phyloP scores from a whole-genome alignment of 2,113 vertebrate species.

The Potamarius usumacintae region DNA sequence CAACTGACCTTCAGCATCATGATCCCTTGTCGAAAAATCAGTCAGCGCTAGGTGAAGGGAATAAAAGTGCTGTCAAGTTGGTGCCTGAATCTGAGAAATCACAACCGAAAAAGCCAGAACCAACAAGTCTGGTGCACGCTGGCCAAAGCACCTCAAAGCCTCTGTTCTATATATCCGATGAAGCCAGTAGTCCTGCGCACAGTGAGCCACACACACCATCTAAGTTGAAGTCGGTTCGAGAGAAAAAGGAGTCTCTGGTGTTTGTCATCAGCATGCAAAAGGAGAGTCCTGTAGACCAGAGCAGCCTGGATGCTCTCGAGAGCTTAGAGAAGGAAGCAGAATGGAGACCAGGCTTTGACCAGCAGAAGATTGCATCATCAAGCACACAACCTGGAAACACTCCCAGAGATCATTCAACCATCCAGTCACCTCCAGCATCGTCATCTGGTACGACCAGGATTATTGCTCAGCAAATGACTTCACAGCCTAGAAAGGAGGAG shows the following conservation, averaged over 20 bases:
- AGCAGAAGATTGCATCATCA: constrained; percentile 57
- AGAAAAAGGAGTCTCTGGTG: constrained; percentile 67
- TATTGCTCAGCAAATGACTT: background rate
- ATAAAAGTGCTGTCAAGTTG: background rate
- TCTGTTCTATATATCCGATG: constrained; percentile 82
- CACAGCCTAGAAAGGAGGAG: constrained; percentile 18
- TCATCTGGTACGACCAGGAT: background rate
- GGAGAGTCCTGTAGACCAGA: constrained; percentile 55
- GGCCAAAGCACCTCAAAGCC: constrained; percentile 76
- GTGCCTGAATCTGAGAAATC: background rate
- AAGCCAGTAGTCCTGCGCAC: constrained; percentile 54
- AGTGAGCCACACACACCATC: constrained; percentile 4
- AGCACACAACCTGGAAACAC: background rate
- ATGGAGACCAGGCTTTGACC: constrained; percentile 87
- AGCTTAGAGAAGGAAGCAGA: constrained; percentile 86
- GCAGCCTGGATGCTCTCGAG: constrained; percentile 66
- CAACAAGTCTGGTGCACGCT: constrained; percentile 39
- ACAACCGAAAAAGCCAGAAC: constrained; percentile 15
- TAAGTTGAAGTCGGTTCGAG: constrained; percentile 48
- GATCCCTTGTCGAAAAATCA: background rate
- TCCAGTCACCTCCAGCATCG: background rate
- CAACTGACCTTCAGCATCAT: background rate
- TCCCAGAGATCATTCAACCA: background rate
- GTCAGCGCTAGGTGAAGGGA: constrained; percentile 1
- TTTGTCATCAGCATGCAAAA: constrained; percentile 80